A percentile compares a stretch with the other conserved stretches of the same genome.
Evolutionary conservation across 1,140 invertebrate genomes (phyloP).

Genomic region (Nixonia krombeini): DNA sequence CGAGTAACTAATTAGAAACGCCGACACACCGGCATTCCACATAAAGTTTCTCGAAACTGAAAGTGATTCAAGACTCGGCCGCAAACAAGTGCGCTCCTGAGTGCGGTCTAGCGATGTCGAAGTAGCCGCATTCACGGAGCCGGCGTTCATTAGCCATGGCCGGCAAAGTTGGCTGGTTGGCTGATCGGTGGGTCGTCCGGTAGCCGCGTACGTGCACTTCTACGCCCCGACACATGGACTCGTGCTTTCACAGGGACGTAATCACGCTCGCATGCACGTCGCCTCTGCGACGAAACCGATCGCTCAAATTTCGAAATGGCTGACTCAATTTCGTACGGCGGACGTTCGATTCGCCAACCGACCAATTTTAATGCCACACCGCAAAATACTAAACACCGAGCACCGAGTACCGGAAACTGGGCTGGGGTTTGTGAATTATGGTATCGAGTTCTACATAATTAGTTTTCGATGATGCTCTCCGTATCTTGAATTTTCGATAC

Average conservation of each 20-base stretch:
- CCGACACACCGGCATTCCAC: neutral
- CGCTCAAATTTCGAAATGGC: slow-evolving; percentile 64
- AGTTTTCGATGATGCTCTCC: too few relatives aligned
- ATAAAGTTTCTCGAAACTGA: neutral
- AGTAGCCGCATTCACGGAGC: slow-evolving; percentile 44
- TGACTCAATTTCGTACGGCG: slow-evolving; percentile 53
- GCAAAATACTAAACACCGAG: neutral
- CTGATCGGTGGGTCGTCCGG: slow-evolving; percentile 51
- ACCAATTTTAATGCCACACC: slow-evolving; percentile 43
- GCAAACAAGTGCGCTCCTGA: slow-evolving; percentile 15
- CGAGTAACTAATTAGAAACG: neutral
- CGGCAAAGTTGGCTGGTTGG: slow-evolving; percentile 57
- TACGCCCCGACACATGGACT: too few relatives aligned
- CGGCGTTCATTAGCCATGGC: slow-evolving; percentile 59
- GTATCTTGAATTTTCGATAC: too few relatives aligned
- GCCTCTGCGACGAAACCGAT: slow-evolving; percentile 45
- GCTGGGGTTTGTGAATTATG: too few relatives aligned
- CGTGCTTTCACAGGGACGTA: too few relatives aligned
- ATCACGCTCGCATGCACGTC: too few relatives aligned
- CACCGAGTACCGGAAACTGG: too few relatives aligned
- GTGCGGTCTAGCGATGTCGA: slow-evolving; percentile 14
- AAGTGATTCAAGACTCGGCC: slow-evolving; percentile 4
- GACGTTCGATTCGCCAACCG: slow-evolving; percentile 49
- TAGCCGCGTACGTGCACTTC: too few relatives aligned
- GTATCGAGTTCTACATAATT: too few relatives aligned